Conservation (phyloP, 23 tunicate species). For the Phallusia fumigata region DNA sequence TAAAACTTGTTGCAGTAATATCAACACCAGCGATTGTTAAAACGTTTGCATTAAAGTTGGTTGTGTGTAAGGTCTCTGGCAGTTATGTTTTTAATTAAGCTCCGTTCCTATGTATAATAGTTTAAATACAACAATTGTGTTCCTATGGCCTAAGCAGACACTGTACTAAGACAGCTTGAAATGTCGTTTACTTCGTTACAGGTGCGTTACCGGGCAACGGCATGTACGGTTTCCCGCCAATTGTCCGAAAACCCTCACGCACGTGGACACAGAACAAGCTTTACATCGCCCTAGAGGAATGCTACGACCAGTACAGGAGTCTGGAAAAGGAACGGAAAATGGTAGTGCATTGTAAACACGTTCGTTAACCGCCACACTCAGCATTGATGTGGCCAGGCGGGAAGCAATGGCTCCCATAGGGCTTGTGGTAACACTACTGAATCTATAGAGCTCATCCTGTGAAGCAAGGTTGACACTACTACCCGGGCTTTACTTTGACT, state of each 20-base stretch:
- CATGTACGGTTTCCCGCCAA: conserved; percentile 24
- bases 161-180: not conserved
- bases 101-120: not conserved
- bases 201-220: conserved; percentile 36
- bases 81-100: no score
- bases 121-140: not conserved
- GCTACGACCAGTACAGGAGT: conserved; percentile 70
- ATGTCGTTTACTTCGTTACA: not conserved
- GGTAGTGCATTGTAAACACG: conserved; percentile 16
- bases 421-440: no score
- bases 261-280: conserved; percentile 60
- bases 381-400: no score
- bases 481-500: no score
- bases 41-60: not conserved
- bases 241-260: conserved; percentile 32
- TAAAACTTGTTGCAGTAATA: no score
- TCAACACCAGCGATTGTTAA: no score
- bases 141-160: no score
- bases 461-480: no score
- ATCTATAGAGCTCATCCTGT: no score
- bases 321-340: conserved; percentile 85
- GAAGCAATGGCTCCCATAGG: no score
- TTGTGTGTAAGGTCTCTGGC: no score
- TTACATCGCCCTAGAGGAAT: conserved; percentile 75
- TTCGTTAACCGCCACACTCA: no score